A percentile compares a stretch with the other conserved stretches of the same genome.
These are phyloP conservation scores for Dolichoris vasculosae DNA, from an alignment of 1,140 invertebrate species.

Conservation along the genomic window DNA sequence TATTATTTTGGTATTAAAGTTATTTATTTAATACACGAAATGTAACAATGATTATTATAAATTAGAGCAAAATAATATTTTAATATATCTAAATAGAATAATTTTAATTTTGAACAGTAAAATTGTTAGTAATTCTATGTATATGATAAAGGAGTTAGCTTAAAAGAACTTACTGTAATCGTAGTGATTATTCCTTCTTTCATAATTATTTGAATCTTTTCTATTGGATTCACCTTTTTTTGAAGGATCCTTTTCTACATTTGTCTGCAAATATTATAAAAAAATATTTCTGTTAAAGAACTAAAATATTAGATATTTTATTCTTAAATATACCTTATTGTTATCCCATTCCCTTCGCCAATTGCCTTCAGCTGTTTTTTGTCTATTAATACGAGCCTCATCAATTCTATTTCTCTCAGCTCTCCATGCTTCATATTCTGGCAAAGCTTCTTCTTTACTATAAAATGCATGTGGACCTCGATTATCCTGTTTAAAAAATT, in stretches of 20 bases:
- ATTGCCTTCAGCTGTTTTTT: constrained; percentile 72
- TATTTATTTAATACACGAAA: neutral
- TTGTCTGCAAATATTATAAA: constrained; percentile 56
- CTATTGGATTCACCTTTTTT: constrained; percentile 60
- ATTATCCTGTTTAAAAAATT: constrained; percentile 53
- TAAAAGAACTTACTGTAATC: constrained; percentile 54
- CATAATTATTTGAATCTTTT: constrained; percentile 63
- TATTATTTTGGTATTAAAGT: neutral
- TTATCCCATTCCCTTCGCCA: constrained; percentile 75
- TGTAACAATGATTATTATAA: neutral
- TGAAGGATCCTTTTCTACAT: constrained; percentile 60
- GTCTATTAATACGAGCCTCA: constrained; percentile 72
- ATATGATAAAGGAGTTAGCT: neutral
- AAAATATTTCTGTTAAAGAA: constrained; percentile 20
- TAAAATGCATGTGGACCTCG: constrained; percentile 37
- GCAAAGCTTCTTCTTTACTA: constrained; percentile 62
- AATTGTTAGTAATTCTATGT: neutral
- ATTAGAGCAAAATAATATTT: neutral
- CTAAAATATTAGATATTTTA: constrained; percentile 24
- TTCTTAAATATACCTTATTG: constrained; percentile 66
- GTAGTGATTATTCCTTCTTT: constrained; percentile 59
- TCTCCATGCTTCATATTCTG: constrained; percentile 73
- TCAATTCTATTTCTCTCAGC: constrained; percentile 73
- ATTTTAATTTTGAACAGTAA: neutral
- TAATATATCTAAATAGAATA: neutral